Base-by-base conservation (phyloP, 2,113 vertebrate genomes). In the Cynoglossus semilaevis region DNA sequence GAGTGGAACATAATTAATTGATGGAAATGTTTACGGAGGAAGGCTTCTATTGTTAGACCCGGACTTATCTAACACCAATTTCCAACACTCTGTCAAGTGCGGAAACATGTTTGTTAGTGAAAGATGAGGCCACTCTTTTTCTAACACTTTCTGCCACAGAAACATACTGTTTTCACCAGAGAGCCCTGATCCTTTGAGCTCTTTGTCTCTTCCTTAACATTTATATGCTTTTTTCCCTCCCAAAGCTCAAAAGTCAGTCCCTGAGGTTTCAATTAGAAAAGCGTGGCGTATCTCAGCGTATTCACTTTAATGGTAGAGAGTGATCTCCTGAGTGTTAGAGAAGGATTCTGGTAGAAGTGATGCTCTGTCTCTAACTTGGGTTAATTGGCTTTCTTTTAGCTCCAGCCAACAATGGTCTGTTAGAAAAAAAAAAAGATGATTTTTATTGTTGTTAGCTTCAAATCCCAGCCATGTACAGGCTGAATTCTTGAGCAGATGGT, bases 201-300 rank as follows among this genome's bases (percentile, higher is more conserved):
- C 70, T 79, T 70, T 78, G 76, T 80, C 78, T 89, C 62, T 83
- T 74, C 53, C 52, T 67, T 65, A 76, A 72, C 81, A 87, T 81
- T 80, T 81, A 84, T 82, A 73, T n/a, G 19, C 70, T 74, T 78
- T 81, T 51, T 12, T 51, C 15, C 16, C 29, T 76, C 47, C 56
- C 38, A 79, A 82, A 76, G 73, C 88, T 65, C 73, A 73, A 85
- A 88, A 79, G 67, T 69, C 58, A 77, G 68, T 90, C 87, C 90
- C 91, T 85, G 64, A 84, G 88, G 90, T 91, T 91, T 90, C 79
- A 90, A 91, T 91, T 91, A 90, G 79, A 88, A 88, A 89, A 86
- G 80, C 77, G 63, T 63, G 50, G 74, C 69, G 78, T 79, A 83
- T 84, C 57, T 76, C 72, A 84, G 82, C 82, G 82, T 67, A 79